phyloP scores from a whole-genome alignment of 2,113 vertebrate genomes.

The Ursus arctos region DNA sequence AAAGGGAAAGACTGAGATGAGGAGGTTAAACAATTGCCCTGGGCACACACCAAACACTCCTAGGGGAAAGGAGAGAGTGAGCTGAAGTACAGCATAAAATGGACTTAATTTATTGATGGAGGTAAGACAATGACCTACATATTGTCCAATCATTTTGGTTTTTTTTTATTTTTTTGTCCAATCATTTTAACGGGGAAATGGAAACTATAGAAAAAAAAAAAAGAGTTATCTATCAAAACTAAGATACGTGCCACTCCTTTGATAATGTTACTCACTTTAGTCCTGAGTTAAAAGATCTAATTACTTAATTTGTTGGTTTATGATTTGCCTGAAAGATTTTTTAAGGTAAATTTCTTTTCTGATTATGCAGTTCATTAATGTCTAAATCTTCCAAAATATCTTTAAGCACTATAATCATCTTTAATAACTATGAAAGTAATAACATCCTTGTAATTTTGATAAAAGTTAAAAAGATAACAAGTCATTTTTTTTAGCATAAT shows the following conservation, averaged over 20 bases:
- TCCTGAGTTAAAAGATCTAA: not conserved
- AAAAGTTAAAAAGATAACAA: not conserved
- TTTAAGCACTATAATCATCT: not conserved
- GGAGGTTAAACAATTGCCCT: not conserved
- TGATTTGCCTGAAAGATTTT: not conserved
- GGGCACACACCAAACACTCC: not conserved
- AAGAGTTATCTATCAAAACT: not conserved
- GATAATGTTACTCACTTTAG: not conserved
- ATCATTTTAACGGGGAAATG: not conserved
- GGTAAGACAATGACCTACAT: not conserved
- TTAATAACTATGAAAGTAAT: not conserved
- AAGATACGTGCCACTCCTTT: not conserved
- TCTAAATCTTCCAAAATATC: not conserved
- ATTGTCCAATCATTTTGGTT: not conserved
- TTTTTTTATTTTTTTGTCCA: not conserved
- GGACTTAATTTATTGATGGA: not conserved
- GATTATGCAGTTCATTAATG: not conserved
- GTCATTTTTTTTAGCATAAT: not conserved
- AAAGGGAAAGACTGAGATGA: not conserved
- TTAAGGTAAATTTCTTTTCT: not conserved
- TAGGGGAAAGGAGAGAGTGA: accelerated
- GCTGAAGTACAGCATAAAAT: not conserved
- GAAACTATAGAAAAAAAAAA: not conserved
- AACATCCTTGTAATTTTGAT: not conserved
- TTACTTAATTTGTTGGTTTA: not conserved